Percentiles rank a stretch among this genome's conserved stretches.
These are phyloP conservation scores for Dufourea novaeangliae DNA, from an alignment of 1,140 invertebrate genomes.

Conservation along the genomic window DNA sequence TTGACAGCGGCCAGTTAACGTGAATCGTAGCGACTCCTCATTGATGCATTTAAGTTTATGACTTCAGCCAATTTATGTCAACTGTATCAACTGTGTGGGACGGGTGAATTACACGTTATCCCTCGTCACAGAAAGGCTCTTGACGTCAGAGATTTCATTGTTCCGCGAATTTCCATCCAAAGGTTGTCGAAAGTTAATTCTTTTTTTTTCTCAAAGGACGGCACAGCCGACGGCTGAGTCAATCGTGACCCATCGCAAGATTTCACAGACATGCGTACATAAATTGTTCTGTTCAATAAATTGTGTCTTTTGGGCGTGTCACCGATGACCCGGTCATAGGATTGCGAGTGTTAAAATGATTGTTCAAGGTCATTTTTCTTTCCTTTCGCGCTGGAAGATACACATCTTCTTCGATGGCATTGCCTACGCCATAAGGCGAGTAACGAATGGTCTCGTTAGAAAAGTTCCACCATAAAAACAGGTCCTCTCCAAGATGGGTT, in stretches of 20 bases:
- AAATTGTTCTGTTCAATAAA: no score
- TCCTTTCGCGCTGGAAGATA: no score
- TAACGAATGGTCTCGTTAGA: constrained; percentile 3
- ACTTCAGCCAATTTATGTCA: constrained; percentile 28
- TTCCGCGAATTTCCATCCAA: not conserved
- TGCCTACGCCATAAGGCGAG: not conserved
- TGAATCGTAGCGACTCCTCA: constrained; percentile 13
- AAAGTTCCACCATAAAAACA: constrained; percentile 5
- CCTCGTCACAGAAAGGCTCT: not conserved
- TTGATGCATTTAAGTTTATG: constrained; percentile 28
- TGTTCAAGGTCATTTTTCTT: no score
- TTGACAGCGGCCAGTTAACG: not conserved
- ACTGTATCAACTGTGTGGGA: constrained; percentile 7
- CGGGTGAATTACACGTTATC: constrained; percentile 30
- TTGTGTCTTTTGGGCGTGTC: no score
- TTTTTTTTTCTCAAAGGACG: no score
- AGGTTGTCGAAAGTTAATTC: not conserved
- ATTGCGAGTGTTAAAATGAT: no score
- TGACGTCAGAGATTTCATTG: not conserved
- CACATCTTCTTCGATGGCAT: not conserved
- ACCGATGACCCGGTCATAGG: no score
- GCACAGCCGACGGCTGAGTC: no score
- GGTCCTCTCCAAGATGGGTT: not conserved
- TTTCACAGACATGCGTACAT: no score
- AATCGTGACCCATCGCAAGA: no score